Evolutionary conservation across 2,888 invertebrate genomes (phyloP).

Genomic region (Marasmarcha lunaedactyla): DNA sequence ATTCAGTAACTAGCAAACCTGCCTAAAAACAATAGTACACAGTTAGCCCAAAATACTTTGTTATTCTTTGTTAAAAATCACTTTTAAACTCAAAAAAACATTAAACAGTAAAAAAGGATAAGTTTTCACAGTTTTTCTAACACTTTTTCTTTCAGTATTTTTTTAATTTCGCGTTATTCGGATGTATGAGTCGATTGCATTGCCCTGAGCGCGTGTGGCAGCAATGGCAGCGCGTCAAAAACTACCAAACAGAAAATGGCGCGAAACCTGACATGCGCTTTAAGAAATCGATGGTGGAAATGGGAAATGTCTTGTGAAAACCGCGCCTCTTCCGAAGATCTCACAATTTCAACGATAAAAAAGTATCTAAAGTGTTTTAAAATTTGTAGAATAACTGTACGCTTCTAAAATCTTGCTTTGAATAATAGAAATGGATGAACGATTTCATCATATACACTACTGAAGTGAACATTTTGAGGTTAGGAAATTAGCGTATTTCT

Average conservation of each 20-base stretch:
- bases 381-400: no score
- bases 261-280: conserved; percentile 57
- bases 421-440: no score
- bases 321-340: conserved; percentile 23
- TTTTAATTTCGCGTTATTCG: conserved; percentile 14
- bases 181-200: conserved; percentile 11
- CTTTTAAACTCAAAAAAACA: neutral
- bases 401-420: no score
- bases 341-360: conserved; percentile 6
- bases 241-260: conserved; percentile 29
- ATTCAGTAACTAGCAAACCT: conserved; percentile 24
- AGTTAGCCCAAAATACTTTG: neutral
- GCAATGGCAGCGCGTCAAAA: conserved; percentile 24
- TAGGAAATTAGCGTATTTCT: no score
- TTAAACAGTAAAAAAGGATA: neutral
- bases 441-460: no score
- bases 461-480: no score
- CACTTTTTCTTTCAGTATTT: conserved; percentile 14
- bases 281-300: conserved; percentile 57
- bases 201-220: conserved; percentile 17
- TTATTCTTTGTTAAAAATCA: neutral
- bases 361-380: no score
- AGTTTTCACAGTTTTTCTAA: neutral
- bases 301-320: conserved; percentile 14
- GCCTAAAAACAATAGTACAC: conserved; percentile 21